Percentiles rank a stretch among this genome's conserved stretches.
These are phyloP conservation scores for Notothenia coriiceps DNA, from an alignment of 2,113 vertebrate genomes.

Conservation along the genomic window DNA sequence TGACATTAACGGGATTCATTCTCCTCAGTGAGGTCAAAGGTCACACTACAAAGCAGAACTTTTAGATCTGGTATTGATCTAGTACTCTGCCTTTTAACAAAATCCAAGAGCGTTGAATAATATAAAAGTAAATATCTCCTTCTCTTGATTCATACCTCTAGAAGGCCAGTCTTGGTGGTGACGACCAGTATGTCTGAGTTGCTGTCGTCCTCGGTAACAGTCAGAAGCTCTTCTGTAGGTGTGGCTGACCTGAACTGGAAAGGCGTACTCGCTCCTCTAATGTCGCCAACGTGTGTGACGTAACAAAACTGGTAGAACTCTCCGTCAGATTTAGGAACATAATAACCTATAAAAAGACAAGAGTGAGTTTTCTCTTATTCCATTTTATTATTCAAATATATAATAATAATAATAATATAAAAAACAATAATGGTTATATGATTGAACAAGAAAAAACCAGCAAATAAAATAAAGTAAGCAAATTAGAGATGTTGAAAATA, in stretches of 20 bases:
- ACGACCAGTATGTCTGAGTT: conserved; percentile 98
- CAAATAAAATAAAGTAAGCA: no score
- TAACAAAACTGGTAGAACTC: conserved; percentile 99
- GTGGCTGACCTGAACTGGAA: conserved; percentile 96
- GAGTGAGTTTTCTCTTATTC: neutral
- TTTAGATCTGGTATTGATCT: neutral
- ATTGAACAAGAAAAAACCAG: no score
- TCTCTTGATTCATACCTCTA: conserved; percentile 87
- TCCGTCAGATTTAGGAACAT: conserved; percentile 96
- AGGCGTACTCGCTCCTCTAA: conserved; percentile 97
- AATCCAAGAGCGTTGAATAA: neutral
- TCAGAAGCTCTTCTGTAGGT: conserved; percentile 94
- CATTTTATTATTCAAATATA: no score
- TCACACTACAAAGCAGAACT: neutral
- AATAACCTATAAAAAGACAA: conserved; percentile 88
- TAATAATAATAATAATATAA: no score
- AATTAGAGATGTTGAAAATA: no score
- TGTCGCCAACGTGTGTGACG: conserved; percentile 95
- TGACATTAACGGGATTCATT: neutral
- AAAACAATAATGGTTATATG: no score
- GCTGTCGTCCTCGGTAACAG: conserved; percentile 94
- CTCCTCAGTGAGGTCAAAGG: neutral
- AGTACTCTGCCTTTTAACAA: no score
- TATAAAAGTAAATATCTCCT: neutral
- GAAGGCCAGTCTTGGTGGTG: conserved; percentile 94